Base-by-base conservation (phyloP, 2,888 invertebrate genomes). In the Pimpla rufipes region DNA sequence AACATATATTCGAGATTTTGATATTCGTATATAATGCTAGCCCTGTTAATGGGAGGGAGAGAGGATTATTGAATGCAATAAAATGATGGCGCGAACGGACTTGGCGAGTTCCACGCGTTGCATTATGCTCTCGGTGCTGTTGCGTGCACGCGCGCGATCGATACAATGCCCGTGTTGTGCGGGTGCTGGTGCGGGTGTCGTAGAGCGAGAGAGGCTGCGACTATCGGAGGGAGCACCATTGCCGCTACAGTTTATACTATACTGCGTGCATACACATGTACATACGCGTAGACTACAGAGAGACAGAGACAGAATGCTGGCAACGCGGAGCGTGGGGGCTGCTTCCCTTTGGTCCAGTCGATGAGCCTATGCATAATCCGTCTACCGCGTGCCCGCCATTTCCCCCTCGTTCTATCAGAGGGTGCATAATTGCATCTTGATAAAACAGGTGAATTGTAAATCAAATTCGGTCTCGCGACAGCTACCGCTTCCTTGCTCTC, bases 381-480 rank as follows among this genome's bases (percentile, higher is more conserved):
- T 79, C 88, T 86, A 88, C 87, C 81, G 86, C 82, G 81, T 85
- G 84, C 87, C 87, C 86, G 62, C 68, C 68, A 73, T 73, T 57
- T 23, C 47, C 66, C 75, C 16, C 52, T 55, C 78, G 75, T 84
- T 87, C 86, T 84, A 85, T 81, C 85, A 85, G 87, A 80, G 91
- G 91, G 91, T 91, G 91, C 91, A 91, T 91, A 91, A 91, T 91
- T 91, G 91, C 91, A 91, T 91, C 89, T 88, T 89, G 91, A 91
- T 91, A 91, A 91, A 91, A 91, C 90, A 91, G 91, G 90, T 89
- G 89, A 91, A 90, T 89, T 89, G 88, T 90, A 90, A 91, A 91
- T 91, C 90, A 89, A 90, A 90, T 89, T 89, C 87, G 88, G 88
- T 88, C 87, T 90, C 87, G 85, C 85, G 87, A 84, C 87, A 77